These are phyloP conservation scores for Telmatherina bonti DNA, from an alignment of 2,797 vertebrate species.

Conservation along the genomic window DNA sequence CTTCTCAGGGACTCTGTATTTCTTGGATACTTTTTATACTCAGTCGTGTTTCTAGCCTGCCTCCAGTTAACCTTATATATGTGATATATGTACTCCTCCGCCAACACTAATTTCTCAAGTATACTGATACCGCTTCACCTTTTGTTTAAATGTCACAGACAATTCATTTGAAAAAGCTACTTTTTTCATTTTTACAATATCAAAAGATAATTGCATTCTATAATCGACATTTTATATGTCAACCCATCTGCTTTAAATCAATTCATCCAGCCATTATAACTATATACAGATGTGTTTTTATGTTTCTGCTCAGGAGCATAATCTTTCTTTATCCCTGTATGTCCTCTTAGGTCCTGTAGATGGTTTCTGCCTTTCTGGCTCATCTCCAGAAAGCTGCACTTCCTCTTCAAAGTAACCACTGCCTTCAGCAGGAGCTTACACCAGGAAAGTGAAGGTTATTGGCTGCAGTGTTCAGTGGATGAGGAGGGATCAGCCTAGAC, in stretches of 20 bases:
- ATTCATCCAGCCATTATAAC: neutral
- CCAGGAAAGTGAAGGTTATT: conserved; percentile 43
- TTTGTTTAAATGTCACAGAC: too few species aligned
- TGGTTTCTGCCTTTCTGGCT: conserved; percentile 47
- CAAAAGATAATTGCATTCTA: neutral
- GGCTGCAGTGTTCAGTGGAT: conserved; percentile 30
- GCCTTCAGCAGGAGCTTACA: conserved; percentile 52
- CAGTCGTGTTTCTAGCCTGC: too few species aligned
- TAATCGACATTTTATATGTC: neutral
- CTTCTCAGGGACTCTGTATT: too few species aligned
- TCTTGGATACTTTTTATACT: too few species aligned
- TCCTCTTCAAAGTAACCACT: conserved; percentile 31
- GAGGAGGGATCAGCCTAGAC: conserved; percentile 46
- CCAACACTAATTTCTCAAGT: too few species aligned
- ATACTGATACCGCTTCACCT: too few species aligned
- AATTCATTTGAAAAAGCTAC: too few species aligned
- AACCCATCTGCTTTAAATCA: neutral
- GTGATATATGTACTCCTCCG: too few species aligned
- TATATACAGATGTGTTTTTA: neutral
- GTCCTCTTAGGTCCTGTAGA: conserved; percentile 36
- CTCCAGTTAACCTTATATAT: neutral
- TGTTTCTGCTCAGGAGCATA: neutral
- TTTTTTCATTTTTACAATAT: neutral
- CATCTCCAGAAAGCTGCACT: conserved; percentile 43
- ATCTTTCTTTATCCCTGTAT: conserved; percentile 1